Evolutionary conservation across 2,888 invertebrate genomes (phyloP), one percentile per base, ranked within the genome.

Genomic region (Melanargia galathea): DNA sequence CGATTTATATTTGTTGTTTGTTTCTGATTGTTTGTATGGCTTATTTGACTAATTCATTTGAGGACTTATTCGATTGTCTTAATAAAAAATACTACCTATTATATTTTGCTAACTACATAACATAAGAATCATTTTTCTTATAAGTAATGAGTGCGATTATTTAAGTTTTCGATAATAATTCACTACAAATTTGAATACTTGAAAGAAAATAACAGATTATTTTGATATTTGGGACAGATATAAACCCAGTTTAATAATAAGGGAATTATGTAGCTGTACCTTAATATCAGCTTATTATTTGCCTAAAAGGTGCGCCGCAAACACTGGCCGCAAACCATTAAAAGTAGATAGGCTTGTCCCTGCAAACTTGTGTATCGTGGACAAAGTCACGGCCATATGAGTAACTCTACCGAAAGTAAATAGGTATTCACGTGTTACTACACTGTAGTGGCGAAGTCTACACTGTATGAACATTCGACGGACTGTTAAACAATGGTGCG

Each of bases 401-500:
- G 13, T 35, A 38, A 38, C 13, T 38, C n/a, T 38, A n/a, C 13
- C 11, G 13, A 35, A 13, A 2, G 45, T 45, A 45, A 22, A 22
- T 22, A 13, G 46, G 46, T 48, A 48, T 7, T 0, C n/a, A 24
- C 13, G 40, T 54, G 54, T 35, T 22, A 16, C 20, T 20, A 11
- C 26, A 43, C n/a, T n/a, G n/a, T n/a, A n/a, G n/a, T n/a, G n/a
- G n/a, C n/a, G n/a, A n/a, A n/a, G n/a, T n/a, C n/a, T n/a, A n/a
- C 26, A 55, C 8, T 45, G 45, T 54, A 54, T 52, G 46, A 46
- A 33, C 57, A 46, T 56, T 24, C 55, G 26, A 56, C 26, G 43
- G 16, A 56, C 43, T 30, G 26, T 43, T n/a, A 45, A 54, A 61
- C 54, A 61, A 52, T 22, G 48, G 49, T 55, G 20, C 33, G 20